Evolutionary conservation across 2,888 invertebrate species (phyloP).

Genomic region (Notodonta dromedarius): DNA sequence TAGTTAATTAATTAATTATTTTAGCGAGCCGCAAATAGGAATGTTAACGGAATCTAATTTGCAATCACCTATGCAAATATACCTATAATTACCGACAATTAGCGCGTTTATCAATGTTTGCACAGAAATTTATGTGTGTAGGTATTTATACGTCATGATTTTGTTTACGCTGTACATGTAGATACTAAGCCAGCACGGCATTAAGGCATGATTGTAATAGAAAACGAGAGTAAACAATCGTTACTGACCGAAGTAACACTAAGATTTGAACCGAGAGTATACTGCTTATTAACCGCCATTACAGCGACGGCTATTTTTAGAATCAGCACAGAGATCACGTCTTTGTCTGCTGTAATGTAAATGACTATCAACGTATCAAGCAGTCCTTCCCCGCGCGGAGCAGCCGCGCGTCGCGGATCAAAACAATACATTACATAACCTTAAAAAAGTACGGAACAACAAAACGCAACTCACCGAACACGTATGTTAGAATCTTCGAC

Average conservation of each 20-base stretch:
- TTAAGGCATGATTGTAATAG: constrained; percentile 46
- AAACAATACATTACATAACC: constrained; percentile 70
- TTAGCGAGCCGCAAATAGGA: constrained; percentile 18
- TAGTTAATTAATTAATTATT: constrained; percentile 8
- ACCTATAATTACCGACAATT: background rate
- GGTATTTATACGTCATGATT: constrained; percentile 27
- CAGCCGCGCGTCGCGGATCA: constrained; percentile 50
- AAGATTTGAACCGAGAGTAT: constrained; percentile 70
- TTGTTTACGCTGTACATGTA: constrained; percentile 48
- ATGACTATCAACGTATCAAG: constrained; percentile 59
- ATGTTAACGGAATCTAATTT: constrained; percentile 18
- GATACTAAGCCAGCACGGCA: constrained; percentile 44
- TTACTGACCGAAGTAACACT: constrained; percentile 44
- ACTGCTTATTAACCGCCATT: constrained; percentile 79
- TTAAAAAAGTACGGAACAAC: constrained; percentile 44
- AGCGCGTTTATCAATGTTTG: constrained; percentile 28
- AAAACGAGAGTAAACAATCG: constrained; percentile 41
- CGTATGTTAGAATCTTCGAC: constrained; percentile 58
- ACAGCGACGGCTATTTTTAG: constrained; percentile 77
- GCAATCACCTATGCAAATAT: constrained; percentile 20
- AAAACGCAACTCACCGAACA: constrained; percentile 67
- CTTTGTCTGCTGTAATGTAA: constrained; percentile 79
- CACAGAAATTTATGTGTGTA: constrained; percentile 34
- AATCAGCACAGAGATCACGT: constrained; percentile 79
- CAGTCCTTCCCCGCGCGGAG: constrained; percentile 45